Base-by-base conservation (phyloP, 2,113 vertebrate species). In the Chlamydotis undulata region DNA sequence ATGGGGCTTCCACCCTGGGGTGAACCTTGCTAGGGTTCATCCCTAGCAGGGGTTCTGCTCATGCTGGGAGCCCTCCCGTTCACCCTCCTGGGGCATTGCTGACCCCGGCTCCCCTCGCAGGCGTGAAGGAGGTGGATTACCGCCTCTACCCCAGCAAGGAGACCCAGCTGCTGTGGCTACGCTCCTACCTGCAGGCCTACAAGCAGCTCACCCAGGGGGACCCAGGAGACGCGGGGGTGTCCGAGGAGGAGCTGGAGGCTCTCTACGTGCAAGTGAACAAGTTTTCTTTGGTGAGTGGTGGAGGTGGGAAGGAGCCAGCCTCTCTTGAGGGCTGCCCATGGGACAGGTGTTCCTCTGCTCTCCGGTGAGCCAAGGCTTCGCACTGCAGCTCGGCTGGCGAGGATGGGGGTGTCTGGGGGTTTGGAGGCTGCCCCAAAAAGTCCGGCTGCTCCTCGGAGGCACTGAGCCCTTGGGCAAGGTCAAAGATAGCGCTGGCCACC, bases 201-300 rank as follows among this genome's bases (percentile, higher is more conserved):
- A 99, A 99, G 77, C 97, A 95, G 64, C 98, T 98, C 90, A 98
- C 98, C 79, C 98, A 98, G 96, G 98, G 98, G 19, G 97, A 94
- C 69, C 97, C 95, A 92, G 98, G 98, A 17, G 98, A 93, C 2
- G 56, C 79, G 4, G 98, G 75, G 1, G 97, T 99, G 94, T 98
- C 98, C 22, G 76, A 97, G 69, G 94, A 94, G 45, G 99, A 99
- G 97, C 98, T 99, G 91, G 98, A 99, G 93, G 97, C 97, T 1
- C 99, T 99, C 85, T 99, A 99, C 0, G 98, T 99, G 39, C 99
- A 99, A 97, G 99, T 99, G 98, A 99, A 99, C 98, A 99, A 99
- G 96, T 99, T 99, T 84, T 98, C 99, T 79, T 97, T 99, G 98
- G 99, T 99, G 96, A 99, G 99, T 94, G 80, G 3, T 5, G 24